Evolutionary conservation across 2,113 vertebrate species (phyloP).

Genomic region (Pollimyrus isidori): DNA sequence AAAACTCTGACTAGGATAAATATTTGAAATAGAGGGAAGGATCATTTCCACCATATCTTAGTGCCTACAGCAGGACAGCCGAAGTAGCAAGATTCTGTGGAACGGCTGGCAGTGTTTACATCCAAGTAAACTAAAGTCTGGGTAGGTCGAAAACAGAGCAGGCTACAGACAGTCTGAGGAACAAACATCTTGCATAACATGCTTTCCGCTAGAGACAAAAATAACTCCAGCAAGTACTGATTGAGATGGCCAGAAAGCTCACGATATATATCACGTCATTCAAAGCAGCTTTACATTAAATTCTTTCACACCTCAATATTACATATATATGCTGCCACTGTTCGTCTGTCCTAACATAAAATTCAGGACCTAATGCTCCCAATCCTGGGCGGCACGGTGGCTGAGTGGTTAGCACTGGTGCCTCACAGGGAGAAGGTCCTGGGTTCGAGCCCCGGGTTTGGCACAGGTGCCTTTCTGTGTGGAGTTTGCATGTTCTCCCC

Average conservation of each 20-base stretch:
- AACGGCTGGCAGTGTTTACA: background rate
- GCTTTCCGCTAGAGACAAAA: slow-evolving; percentile 29
- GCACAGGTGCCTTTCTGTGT: too few relatives aligned
- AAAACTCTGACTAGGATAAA: background rate
- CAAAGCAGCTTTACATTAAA: background rate
- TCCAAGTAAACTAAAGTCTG: background rate
- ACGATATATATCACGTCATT: background rate
- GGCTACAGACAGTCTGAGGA: slow-evolving; percentile 13
- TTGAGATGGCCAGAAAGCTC: background rate
- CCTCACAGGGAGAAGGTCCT: too few relatives aligned
- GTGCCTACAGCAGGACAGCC: background rate
- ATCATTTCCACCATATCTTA: background rate
- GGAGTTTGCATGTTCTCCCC: too few relatives aligned
- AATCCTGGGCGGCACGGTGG: too few relatives aligned
- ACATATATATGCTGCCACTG: background rate
- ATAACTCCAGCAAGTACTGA: slow-evolving; percentile 24
- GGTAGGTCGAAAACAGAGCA: background rate
- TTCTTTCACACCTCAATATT: background rate
- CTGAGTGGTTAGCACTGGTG: too few relatives aligned
- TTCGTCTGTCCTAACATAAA: background rate
- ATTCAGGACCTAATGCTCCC: background rate
- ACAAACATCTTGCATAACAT: slow-evolving; percentile 42
- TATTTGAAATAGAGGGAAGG: background rate
- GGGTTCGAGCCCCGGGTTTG: too few relatives aligned
- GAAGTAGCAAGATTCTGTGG: background rate